Conservation (phyloP, 2,797 vertebrate genomes). For the Emys orbicularis region DNA sequence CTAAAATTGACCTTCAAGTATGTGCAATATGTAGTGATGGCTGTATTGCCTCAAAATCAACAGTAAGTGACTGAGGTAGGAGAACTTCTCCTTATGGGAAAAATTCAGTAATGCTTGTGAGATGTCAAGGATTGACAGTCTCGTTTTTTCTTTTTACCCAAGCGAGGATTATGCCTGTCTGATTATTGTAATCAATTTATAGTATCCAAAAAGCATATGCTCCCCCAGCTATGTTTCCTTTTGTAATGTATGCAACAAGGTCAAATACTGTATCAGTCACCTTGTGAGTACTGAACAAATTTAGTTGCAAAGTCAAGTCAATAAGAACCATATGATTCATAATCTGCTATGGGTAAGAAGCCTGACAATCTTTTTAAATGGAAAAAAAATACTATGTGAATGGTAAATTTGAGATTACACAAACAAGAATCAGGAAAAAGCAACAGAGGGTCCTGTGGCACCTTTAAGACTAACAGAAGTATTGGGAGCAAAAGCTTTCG, state of each 20-base stretch:
- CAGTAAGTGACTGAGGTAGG: background rate
- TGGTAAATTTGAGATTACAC: background rate
- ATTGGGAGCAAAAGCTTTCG: too few species aligned
- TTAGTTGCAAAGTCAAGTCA: background rate
- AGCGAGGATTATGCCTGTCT: background rate
- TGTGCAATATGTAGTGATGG: background rate
- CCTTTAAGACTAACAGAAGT: too few species aligned
- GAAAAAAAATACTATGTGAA: background rate
- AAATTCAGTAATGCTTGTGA: background rate
- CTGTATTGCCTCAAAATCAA: slow-evolving; percentile 18
- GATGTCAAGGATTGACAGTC: background rate
- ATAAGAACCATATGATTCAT: background rate
- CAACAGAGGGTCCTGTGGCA: too few species aligned
- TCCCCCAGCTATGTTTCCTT: background rate
- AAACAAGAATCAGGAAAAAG: background rate
- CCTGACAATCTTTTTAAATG: background rate
- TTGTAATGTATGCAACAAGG: background rate
- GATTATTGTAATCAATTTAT: background rate
- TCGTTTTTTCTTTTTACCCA: background rate
- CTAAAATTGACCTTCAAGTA: slow-evolving; percentile 1
- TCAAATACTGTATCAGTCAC: background rate
- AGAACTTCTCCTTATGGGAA: background rate
- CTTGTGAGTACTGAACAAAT: background rate
- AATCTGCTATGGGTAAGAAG: background rate
- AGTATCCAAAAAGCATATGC: background rate